Evolutionary conservation across 2,113 vertebrate species (phyloP), one percentile per base, ranked within the genome.

Genomic region (Oenanthe oenanthe): DNA sequence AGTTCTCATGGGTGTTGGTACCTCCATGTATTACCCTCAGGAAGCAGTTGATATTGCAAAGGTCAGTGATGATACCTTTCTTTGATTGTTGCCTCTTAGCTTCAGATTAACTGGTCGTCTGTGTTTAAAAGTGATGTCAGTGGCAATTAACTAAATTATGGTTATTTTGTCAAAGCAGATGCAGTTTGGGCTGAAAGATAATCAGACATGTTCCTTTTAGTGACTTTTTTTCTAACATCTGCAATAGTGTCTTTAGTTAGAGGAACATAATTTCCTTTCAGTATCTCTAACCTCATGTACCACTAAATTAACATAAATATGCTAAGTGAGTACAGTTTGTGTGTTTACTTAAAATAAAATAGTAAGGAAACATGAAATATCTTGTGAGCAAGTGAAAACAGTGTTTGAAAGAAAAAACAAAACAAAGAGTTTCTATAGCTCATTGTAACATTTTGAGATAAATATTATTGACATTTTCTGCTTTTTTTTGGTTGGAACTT

Each of bases 1-100:
- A 21, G 97, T 97, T 40, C 98, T 99, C 73, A 98, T 99, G 98
- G 97, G 98, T 67, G 92, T 99, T n/a, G 98, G 97, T 70, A 98
- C 98, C 38, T 99, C 99, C 88, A 88, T 99, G 95, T 99, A 99
- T 95, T 99, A 99, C 94, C 99, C 99, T 77, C 99, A 99, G 87
- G 98, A 99, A 84, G 98, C 98, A 0, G 98, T 98, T 6, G 50
- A 97, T 10, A 50, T 99, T 74, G 97, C 98, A 45, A 99, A 99
- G 99, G 99, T 99, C 95, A 97, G 98, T 97, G 83, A 13, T 68
- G 42, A 65, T 48, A 34, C n/a, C 16, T 73, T 66, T 73, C 73
- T 79, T 83, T 76, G 48, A 29, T 75, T 67, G 6, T 87, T 85
- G 67, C 62, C 26, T 67, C 34, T 18, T 85, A 9, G 12, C 25